Base-by-base conservation (phyloP, 1,140 invertebrate genomes). In the Pemphigus obesinymphae region DNA sequence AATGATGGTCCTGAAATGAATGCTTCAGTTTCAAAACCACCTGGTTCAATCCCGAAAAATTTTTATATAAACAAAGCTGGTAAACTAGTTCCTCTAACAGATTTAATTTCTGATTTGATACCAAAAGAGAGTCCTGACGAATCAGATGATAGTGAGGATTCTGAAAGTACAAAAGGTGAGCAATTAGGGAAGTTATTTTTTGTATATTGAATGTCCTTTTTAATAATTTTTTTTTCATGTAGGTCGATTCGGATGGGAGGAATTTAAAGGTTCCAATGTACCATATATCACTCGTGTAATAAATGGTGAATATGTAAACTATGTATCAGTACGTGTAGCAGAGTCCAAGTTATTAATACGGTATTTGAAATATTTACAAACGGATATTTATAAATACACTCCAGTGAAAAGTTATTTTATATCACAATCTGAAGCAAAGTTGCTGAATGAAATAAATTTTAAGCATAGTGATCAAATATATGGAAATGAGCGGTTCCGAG, bases 381-480 rank as follows among this genome's bases (percentile, higher is more conserved):
- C 92, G 70, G 94, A 95, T 85, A 93, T 96, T 83, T 95, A 95
- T 87, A 90, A 88, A 81, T 96, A 95, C 87, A 96, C 95, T 2
- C 95, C 93, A 86, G 95, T 98, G 76, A 91, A 94, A 82, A 96
- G 95, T 88, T 96, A 96, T 87, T 97, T 95, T 86, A 96, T 97
- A 82, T 97, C 95, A 8, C 93, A 95, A 83, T 91, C 92, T 4
- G 96, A 98, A 88, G 93, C 94, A 66, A 92, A 94, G 83, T 89
- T 98, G 20, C 90, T 98, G 34, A 97, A 96, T 86, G 96, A 98
- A 87, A 97, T 98, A 83, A 99, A 98, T 88, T 88, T 91, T 43
- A 93, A 93, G 87, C 97, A 98, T 86, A 97, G 96, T 89, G 96
- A 97, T 84, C 91, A 89, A 83, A 92, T 95, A 84, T 98, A 95